Percentiles rank a stretch among this genome's conserved stretches.
Evolutionary conservation across 2,113 vertebrate genomes (phyloP).

Genomic region (Parotia lawesii): DNA sequence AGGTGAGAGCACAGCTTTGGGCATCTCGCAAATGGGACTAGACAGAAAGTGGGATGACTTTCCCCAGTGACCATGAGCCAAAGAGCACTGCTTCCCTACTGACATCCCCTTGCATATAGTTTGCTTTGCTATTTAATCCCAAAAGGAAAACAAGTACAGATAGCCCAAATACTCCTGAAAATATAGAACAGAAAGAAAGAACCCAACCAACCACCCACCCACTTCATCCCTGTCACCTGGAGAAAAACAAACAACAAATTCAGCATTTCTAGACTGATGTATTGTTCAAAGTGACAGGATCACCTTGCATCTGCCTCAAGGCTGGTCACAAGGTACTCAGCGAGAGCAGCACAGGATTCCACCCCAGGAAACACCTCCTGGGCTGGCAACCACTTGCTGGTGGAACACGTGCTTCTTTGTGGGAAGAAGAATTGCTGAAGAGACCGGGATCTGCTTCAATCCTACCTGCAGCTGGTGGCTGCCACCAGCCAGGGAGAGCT

Average conservation of each 20-base stretch:
- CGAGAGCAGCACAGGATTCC: neutral
- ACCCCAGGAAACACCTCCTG: neutral
- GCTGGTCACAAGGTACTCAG: neutral
- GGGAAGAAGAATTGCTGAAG: neutral
- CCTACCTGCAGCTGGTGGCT: neutral
- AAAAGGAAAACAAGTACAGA: neutral
- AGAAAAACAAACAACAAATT: neutral
- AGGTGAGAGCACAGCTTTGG: neutral
- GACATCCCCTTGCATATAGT: neutral
- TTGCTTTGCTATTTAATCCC: neutral
- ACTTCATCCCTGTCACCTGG: neutral
- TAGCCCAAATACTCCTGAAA: neutral
- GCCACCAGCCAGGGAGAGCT: neutral
- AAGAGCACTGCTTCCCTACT: neutral
- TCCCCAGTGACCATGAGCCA: neutral
- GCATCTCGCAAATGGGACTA: neutral
- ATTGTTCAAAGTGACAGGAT: fast-evolving
- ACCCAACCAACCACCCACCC: no score
- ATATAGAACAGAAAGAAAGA: neutral
- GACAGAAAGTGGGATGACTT: neutral
- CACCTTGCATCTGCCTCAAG: neutral
- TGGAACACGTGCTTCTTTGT: neutral
- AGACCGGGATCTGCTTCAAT: neutral
- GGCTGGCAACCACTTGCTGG: neutral
- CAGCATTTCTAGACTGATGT: neutral